These are phyloP conservation scores for Brachionus asplanchnoidis DNA, from an alignment of 1,140 invertebrate genomes.

Conservation along the genomic window DNA sequence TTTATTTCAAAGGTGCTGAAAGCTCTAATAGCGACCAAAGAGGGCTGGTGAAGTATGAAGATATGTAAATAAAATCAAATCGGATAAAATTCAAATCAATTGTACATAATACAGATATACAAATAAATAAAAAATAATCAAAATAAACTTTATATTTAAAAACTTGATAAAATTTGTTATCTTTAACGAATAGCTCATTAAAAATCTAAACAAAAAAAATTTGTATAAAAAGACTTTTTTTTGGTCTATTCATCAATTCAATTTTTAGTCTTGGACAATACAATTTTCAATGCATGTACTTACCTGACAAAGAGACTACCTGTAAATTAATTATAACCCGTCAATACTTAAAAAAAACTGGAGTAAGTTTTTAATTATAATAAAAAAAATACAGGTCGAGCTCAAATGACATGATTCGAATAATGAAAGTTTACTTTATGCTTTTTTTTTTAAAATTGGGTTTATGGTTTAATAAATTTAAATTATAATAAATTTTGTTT, in stretches of 20 bases:
- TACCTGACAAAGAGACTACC: background rate
- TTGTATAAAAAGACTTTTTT: background rate
- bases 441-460: background rate
- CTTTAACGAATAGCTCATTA: background rate
- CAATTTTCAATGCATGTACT: background rate
- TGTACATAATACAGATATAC: too few species aligned
- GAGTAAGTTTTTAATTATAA: conserved; percentile 34
- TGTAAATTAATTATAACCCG: conserved; percentile 1
- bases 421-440: background rate
- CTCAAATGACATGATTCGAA: conserved; percentile 13
- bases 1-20: background rate
- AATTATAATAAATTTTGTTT: conserved; percentile 10
- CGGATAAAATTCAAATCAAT: background rate
- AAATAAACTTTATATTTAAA: background rate
- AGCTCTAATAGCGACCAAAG: background rate
- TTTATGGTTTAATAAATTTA: conserved; percentile 6
- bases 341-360: conserved; percentile 23
- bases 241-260: background rate
- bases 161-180: too few species aligned
- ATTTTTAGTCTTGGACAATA: background rate
- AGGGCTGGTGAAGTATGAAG: background rate
- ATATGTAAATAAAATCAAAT: background rate
- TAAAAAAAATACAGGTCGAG: conserved; percentile 34
- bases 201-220: background rate
- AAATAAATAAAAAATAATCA: too few species aligned